Base-by-base conservation (phyloP, 1,140 invertebrate species). In the Goniozus legneri region DNA sequence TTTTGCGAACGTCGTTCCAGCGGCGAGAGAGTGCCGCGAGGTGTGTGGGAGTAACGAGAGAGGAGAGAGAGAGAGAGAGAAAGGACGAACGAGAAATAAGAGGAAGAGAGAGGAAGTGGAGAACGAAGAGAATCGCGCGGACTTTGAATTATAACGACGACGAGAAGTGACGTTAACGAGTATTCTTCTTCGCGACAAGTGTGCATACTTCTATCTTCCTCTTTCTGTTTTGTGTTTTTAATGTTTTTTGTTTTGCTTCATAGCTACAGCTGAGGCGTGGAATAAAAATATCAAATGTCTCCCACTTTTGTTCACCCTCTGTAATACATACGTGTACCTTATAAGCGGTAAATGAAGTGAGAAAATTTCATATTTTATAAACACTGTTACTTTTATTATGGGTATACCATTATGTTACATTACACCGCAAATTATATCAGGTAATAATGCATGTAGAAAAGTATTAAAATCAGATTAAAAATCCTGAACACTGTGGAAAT, bases 111-210 rank as follows among this genome's bases (percentile, higher is more conserved):
- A 24, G 36, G 10, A 22, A 24, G 16, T 2, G n/a, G 19, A 22
- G 7, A 38, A 13, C 20, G 8, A 24, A 4, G 3, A 37, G 8
- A 21, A 12, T n/a, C 8, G 12, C 18, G n/a, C 12, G n/a, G 14
- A n/a, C 30, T 52, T 47, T 52, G 49, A 52, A 47, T 55, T 44
- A 51, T 44, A 49, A 54, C 43, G 52, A 43, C 22, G 37, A 54
- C 49, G 49, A 52, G 43, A 47, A 52, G 39, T 43, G 49, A 54
- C 52, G 44, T 54, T 54, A 54, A 54, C 49, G 52, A 54, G 44
- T 54, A 54, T 52, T 27, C 24, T 27, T 10, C 4, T 27, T 27
- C 24, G 24, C 24, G 24, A 27, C 24, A 27, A 4, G 24, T 27
- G 24, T 27, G 4, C 24, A 27, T 27, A 10, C 24, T 27, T 27